Conservation (phyloP, 2,113 vertebrate genomes). For the Charina bottae region DNA sequence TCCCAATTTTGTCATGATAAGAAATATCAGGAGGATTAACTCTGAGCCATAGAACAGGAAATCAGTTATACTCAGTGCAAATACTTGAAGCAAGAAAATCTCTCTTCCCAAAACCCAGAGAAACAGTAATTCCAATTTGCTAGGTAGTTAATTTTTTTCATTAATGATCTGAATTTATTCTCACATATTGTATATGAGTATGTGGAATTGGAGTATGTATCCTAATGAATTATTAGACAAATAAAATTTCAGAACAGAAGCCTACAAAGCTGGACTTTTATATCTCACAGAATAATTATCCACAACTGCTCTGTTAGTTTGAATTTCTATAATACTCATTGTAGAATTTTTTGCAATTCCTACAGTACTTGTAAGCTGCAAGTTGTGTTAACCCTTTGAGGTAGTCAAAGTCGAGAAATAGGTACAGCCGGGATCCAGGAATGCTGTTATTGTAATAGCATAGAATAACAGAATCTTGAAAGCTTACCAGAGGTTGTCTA, state of each 20-base stretch:
- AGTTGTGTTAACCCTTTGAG: not conserved
- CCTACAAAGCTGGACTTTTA: not conserved
- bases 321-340: not conserved
- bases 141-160: not conserved
- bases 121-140: not conserved
- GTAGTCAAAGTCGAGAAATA: not conserved
- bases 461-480: not conserved
- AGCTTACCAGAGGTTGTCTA: not conserved
- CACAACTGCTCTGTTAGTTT: not conserved
- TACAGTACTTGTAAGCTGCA: not conserved
- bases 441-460: not conserved
- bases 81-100: not conserved
- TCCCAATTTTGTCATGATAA: not conserved
- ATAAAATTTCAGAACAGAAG: slow-evolving; percentile 7
- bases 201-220: not conserved
- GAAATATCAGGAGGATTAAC: not conserved
- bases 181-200: not conserved
- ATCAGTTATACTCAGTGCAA: not conserved
- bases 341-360: not conserved
- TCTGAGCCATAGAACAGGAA: not conserved
- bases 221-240: not conserved
- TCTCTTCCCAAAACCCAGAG: not conserved
- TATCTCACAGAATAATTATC: not conserved
- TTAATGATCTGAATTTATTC: slow-evolving; percentile 5
- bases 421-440: not conserved